These are phyloP conservation scores for Druceiella hillmani DNA, from an alignment of 2,888 invertebrate species.

Conservation along the genomic window DNA sequence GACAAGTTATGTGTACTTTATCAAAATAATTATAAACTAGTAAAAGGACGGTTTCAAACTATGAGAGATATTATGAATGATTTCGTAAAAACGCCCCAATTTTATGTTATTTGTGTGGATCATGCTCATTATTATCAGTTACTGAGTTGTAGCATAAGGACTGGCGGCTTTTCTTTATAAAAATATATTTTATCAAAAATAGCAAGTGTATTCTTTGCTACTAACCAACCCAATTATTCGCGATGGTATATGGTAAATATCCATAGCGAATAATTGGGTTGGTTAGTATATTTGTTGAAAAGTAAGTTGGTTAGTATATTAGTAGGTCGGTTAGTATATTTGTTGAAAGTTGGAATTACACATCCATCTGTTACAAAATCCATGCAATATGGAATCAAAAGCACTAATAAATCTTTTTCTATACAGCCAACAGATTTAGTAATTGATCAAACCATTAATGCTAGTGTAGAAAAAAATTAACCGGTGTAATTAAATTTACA, in stretches of 20 bases:
- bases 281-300: too few species aligned
- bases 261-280: slow-evolving; percentile 19
- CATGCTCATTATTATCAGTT: slow-evolving; percentile 4
- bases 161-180: slow-evolving; percentile 4
- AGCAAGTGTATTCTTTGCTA: slow-evolving; percentile 15
- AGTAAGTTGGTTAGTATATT: too few species aligned
- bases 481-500: slow-evolving; percentile 25
- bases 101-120: slow-evolving; percentile 4
- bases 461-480: slow-evolving; percentile 28
- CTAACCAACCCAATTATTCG: too few species aligned
- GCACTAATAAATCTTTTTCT: slow-evolving; percentile 9
- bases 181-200: slow-evolving; percentile 17
- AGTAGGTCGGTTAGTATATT: too few species aligned
- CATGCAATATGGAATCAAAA: too few species aligned
- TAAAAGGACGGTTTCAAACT: too few species aligned
- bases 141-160: slow-evolving; percentile 1
- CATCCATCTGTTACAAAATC: too few species aligned
- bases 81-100: slow-evolving; percentile 6
- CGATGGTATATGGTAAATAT: slow-evolving; percentile 22
- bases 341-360: too few species aligned
- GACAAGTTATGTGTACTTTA: too few species aligned
- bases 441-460: slow-evolving; percentile 30
- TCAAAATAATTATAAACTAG: too few species aligned
- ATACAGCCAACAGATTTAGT: slow-evolving; percentile 19
- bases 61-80: too few species aligned